phyloP scores from a whole-genome alignment of 2,797 vertebrate species.

The Limosa lapponica region DNA sequence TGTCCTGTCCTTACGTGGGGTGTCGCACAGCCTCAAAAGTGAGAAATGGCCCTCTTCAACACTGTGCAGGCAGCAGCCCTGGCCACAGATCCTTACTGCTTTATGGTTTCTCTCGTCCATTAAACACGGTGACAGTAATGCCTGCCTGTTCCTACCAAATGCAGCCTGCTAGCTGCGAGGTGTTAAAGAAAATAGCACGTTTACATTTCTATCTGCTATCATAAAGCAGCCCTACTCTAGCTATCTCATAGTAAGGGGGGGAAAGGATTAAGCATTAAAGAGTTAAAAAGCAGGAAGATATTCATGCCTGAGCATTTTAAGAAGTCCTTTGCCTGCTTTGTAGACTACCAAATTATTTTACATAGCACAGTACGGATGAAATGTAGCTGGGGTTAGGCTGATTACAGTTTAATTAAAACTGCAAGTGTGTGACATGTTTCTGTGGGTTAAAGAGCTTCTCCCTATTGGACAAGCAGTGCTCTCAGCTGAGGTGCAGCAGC shows the following conservation, averaged over 20 bases:
- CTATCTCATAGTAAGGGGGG: neutral
- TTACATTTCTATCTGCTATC: neutral
- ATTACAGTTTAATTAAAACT: slow-evolving; percentile 7
- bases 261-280: neutral
- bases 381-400: neutral
- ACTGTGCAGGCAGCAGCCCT: neutral
- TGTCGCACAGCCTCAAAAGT: neutral
- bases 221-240: neutral
- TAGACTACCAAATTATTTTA: slow-evolving; percentile 13
- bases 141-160: neutral
- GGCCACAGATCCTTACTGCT: neutral
- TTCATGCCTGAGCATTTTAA: neutral
- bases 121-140: neutral
- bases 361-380: neutral
- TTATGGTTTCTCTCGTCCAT: neutral
- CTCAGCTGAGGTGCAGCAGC: neutral
- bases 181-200: neutral
- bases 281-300: neutral
- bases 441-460: neutral
- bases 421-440: neutral
- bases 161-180: neutral
- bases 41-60: neutral
- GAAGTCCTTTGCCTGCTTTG: neutral
- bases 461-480: neutral
- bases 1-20: neutral